Evolutionary conservation across 64 coral and sea anemone genomes (phyloP).

Genomic region (Montipora sp.): DNA sequence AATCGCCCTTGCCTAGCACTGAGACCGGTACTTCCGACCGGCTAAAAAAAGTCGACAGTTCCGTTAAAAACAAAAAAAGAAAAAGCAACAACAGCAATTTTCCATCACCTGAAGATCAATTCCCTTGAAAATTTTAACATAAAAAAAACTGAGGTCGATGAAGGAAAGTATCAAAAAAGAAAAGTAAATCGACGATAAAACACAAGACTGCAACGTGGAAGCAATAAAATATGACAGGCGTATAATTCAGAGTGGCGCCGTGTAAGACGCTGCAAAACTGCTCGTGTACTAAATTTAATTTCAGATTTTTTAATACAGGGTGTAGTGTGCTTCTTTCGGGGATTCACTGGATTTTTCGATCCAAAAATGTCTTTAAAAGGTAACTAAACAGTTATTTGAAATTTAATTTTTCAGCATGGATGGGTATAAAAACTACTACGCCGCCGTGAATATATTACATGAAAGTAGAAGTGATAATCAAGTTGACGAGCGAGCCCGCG

Average conservation of each 20-base stretch:
- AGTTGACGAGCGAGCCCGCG: slow-evolving; percentile 5
- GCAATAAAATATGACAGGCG: not conserved
- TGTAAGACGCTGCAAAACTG: not conserved
- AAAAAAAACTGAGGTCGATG: not conserved
- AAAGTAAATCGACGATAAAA: not conserved
- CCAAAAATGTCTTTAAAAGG: too few relatives aligned
- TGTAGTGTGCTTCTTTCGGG: too few relatives aligned
- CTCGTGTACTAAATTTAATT: not conserved
- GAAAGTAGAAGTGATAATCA: not conserved
- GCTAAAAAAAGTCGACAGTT: not conserved
- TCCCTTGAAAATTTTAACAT: not conserved
- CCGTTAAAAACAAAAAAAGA: not conserved
- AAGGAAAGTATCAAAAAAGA: not conserved
- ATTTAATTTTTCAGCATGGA: too few relatives aligned
- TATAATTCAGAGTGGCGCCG: not conserved
- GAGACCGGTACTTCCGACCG: not conserved
- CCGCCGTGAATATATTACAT: too few relatives aligned
- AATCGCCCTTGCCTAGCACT: not conserved
- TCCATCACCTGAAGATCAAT: not conserved
- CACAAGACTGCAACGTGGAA: slow-evolving; percentile 10
- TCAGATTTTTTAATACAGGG: too few relatives aligned
- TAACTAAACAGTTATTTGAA: too few relatives aligned
- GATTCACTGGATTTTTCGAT: too few relatives aligned
- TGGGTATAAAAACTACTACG: too few relatives aligned
- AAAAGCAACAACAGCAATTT: not conserved